Conservation (phyloP, 2,113 vertebrate species). For the Buteo buteo region DNA sequence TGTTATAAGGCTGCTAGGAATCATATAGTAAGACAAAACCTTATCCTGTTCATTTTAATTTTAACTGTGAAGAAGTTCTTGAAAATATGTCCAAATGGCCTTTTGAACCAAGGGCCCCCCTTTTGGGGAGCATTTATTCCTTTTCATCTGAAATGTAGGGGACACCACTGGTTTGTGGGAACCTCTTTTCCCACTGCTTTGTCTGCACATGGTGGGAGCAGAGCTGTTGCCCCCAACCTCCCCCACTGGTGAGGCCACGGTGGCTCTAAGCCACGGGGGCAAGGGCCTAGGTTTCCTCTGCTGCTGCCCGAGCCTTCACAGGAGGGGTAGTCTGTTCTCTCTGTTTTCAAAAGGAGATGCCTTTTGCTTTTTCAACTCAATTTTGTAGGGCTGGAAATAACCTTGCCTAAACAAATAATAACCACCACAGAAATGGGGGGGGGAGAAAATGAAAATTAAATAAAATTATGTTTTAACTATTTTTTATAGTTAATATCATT, state of each 20-base stretch:
- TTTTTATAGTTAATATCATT: neutral
- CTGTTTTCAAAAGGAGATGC: neutral
- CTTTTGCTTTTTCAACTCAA: neutral
- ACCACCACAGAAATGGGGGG: neutral
- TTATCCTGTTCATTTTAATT: neutral
- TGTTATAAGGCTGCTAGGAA: neutral
- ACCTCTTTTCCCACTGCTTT: neutral
- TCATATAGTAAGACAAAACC: neutral
- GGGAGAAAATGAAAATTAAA: neutral
- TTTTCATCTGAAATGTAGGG: neutral
- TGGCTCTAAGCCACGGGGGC: fast-evolving
- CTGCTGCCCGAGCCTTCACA: neutral
- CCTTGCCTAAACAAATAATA: neutral
- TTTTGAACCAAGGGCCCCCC: neutral
- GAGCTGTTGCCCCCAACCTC: fast-evolving
- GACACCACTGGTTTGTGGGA: fast-evolving
- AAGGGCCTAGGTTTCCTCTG: neutral
- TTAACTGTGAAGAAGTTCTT: neutral
- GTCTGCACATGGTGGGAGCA: neutral
- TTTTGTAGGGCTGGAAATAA: neutral
- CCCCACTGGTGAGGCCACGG: fast-evolving
- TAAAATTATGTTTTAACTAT: neutral
- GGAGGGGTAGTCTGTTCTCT: neutral
- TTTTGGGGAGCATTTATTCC: neutral
- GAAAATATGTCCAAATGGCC: neutral